Conservation (phyloP, 2,797 vertebrate genomes). For the Eulemur rubriventer region DNA sequence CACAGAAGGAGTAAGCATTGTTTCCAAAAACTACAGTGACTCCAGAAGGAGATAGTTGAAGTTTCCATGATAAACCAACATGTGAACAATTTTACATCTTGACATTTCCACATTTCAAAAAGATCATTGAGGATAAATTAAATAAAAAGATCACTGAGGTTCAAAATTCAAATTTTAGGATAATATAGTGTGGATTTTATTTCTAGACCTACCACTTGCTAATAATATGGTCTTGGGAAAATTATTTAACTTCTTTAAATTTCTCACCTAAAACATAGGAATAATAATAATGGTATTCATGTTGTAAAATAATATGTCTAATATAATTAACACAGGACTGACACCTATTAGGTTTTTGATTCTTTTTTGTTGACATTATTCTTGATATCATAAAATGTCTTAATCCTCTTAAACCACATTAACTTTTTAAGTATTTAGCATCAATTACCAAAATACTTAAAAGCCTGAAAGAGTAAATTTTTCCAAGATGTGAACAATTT, state of each 20-base stretch:
- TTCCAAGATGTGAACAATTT: not conserved
- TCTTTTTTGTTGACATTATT: not conserved
- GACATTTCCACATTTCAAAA: not conserved
- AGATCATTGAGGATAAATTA: not conserved
- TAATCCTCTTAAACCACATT: not conserved
- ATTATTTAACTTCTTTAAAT: not conserved
- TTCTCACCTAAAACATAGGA: not conserved
- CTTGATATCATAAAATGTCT: not conserved
- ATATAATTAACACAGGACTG: not conserved
- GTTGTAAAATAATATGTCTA: not conserved
- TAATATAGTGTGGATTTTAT: not conserved
- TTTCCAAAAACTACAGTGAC: constrained; percentile 4
- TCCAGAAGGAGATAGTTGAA: not conserved
- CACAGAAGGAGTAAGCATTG: not conserved
- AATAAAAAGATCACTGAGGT: not conserved
- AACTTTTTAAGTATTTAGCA: not conserved
- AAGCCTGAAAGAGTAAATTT: not conserved
- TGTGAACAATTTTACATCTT: not conserved
- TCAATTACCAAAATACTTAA: not conserved
- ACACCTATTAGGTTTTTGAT: not conserved
- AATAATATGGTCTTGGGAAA: not conserved
- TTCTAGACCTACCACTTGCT: not conserved
- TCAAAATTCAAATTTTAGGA: not conserved
- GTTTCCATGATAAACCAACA: not conserved
- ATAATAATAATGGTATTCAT: not conserved